phyloP scores from a whole-genome alignment of 2,797 vertebrate species.

The Phrynocephalus vlangalii region DNA sequence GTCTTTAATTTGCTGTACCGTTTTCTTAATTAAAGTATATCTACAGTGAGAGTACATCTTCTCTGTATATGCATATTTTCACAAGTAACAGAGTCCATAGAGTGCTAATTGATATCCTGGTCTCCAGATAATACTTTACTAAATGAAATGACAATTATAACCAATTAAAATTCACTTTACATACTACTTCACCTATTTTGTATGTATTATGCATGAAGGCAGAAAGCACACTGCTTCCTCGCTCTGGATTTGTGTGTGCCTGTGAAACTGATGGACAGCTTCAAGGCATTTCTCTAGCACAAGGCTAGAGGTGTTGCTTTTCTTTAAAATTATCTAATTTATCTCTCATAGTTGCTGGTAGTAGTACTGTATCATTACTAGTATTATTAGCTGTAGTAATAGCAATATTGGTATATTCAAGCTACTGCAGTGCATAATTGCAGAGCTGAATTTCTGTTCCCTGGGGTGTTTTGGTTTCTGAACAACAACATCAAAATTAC shows the following conservation, averaged over 20 bases:
- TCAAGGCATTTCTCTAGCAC: conserved; percentile 72
- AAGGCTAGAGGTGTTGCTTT: conserved; percentile 59
- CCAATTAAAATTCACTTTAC: conserved; percentile 90
- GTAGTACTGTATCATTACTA: too few relatives aligned
- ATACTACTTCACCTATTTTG: conserved; percentile 85
- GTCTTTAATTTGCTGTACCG: conserved; percentile 83
- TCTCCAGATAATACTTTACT: conserved; percentile 88
- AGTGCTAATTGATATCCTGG: conserved; percentile 87
- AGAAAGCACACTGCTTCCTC: conserved; percentile 79
- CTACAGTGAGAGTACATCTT: conserved; percentile 77
- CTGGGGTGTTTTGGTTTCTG: conserved; percentile 45
- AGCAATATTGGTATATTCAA: conserved; percentile 35
- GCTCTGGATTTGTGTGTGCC: conserved; percentile 77
- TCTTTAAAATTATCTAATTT: conserved; percentile 59
- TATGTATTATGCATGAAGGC: conserved; percentile 87
- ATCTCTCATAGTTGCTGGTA: conserved; percentile 22
- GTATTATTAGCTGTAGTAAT: too few relatives aligned
- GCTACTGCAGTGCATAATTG: conserved; percentile 65
- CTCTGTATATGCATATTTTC: conserved; percentile 84
- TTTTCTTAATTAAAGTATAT: conserved; percentile 86
- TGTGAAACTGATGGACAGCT: conserved; percentile 83
- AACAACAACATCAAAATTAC: conserved; percentile 42
- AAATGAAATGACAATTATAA: conserved; percentile 90
- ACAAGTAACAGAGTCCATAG: conserved; percentile 84
- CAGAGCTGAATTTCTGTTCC: conserved; percentile 50